Percentiles rank a stretch among this genome's conserved stretches.
These are phyloP conservation scores for Danionella dracula DNA, from an alignment of 2,797 vertebrate genomes.

Conservation along the genomic window DNA sequence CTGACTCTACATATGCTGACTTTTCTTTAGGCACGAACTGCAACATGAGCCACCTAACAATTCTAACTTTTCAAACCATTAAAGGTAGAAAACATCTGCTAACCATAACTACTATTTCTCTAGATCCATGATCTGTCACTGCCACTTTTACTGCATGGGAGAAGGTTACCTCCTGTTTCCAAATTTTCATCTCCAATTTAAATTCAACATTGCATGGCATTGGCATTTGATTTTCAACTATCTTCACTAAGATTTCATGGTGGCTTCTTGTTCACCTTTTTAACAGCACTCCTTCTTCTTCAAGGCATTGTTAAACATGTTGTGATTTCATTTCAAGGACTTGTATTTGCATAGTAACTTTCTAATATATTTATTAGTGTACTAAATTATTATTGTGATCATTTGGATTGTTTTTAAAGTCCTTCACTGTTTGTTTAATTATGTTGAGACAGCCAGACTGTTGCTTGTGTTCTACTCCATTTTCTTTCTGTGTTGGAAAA, in stretches of 20 bases:
- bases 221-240: not conserved
- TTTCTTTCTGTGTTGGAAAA: no score
- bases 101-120: not conserved
- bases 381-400: not conserved
- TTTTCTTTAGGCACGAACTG: not conserved
- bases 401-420: not conserved
- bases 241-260: not conserved
- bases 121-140: not conserved
- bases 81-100: no score
- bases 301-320: not conserved
- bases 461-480: not conserved
- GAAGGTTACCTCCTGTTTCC: not conserved
- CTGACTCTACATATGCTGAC: not conserved
- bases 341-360: not conserved
- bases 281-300: not conserved
- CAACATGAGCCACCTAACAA: not conserved
- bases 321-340: no score
- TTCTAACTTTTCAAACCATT: no score
- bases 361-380: not conserved
- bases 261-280: not conserved
- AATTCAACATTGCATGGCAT: not conserved
- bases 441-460: not conserved
- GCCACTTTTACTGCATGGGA: slow-evolving; percentile 5
- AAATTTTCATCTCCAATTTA: not conserved
- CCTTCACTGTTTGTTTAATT: not conserved